Percentiles rank a stretch among this genome's conserved stretches.
phyloP scores from a whole-genome alignment of 2,797 vertebrate genomes.

The Neostethus bicornis region DNA sequence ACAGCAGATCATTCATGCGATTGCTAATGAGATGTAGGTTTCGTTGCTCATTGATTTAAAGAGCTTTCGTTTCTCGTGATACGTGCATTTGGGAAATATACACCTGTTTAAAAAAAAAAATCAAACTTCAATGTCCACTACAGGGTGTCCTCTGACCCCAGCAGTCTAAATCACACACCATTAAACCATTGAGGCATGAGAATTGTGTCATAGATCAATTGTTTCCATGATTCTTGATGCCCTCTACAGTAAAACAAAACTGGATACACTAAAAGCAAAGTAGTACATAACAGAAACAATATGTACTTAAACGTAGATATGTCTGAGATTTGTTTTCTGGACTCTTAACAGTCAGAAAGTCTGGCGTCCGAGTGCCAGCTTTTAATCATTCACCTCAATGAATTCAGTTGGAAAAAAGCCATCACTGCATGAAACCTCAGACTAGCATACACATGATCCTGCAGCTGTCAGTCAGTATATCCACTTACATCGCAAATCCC shows the following conservation, averaged over 20 bases:
- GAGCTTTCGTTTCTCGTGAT: slow-evolving; percentile 1
- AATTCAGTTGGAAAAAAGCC: slow-evolving; percentile 13
- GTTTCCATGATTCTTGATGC: not conserved
- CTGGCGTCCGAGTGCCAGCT: not conserved
- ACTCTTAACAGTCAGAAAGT: not conserved
- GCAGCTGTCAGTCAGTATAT: not conserved
- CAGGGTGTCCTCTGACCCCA: slow-evolving; percentile 2
- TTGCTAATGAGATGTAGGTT: not conserved
- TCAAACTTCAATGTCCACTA: slow-evolving; percentile 10
- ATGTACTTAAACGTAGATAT: not conserved
- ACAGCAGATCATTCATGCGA: slow-evolving; percentile 10
- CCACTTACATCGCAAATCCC: not conserved
- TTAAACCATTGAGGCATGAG: not conserved
- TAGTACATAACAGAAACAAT: not conserved
- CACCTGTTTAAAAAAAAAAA: not conserved
- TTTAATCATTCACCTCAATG: slow-evolving; percentile 35
- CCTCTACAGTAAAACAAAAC: slow-evolving; percentile 10
- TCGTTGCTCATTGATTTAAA: slow-evolving; percentile 12
- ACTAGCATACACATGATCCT: not conserved
- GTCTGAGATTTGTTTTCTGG: slow-evolving; percentile 5
- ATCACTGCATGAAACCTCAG: slow-evolving; percentile 5
- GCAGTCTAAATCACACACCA: slow-evolving; percentile 4
- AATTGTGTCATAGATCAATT: slow-evolving; percentile 3
- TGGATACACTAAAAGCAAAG: slow-evolving; percentile 14
- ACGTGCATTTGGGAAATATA: not conserved